Evolutionary conservation across 2,113 vertebrate genomes (phyloP).

Genomic region (Pelusios castaneus): DNA sequence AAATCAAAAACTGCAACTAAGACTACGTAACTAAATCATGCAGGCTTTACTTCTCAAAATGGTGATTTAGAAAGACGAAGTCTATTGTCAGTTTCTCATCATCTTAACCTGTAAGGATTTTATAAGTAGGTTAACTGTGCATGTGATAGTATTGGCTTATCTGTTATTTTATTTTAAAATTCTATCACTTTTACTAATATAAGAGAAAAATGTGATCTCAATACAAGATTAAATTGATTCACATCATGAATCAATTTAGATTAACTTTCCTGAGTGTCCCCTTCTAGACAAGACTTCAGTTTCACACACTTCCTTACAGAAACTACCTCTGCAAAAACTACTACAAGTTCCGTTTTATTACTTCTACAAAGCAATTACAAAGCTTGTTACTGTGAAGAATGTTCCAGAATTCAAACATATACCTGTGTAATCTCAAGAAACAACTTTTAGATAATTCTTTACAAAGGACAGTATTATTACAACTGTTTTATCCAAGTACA

Average conservation of each 20-base stretch:
- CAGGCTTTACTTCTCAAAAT: background rate
- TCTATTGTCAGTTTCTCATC: slow-evolving; percentile 28
- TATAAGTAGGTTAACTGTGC: background rate
- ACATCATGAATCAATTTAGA: background rate
- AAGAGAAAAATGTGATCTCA: background rate
- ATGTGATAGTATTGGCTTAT: background rate
- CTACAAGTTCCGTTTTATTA: background rate
- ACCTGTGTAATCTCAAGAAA: background rate
- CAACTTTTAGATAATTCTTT: background rate
- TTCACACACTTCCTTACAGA: background rate
- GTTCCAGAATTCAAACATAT: background rate
- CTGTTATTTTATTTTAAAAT: background rate
- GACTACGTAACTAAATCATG: background rate
- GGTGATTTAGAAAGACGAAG: background rate
- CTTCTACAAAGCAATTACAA: background rate
- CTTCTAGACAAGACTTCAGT: background rate
- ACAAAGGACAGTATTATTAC: background rate
- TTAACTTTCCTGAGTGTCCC: background rate
- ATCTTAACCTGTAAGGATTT: background rate
- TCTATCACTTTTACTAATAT: background rate
- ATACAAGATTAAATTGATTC: background rate
- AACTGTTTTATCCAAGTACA: background rate
- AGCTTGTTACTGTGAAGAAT: background rate
- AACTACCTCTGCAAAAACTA: background rate
- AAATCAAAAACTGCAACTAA: background rate